Evolutionary conservation across 2,113 vertebrate genomes (phyloP).

Genomic region (Epinephelus fuscoguttatus): DNA sequence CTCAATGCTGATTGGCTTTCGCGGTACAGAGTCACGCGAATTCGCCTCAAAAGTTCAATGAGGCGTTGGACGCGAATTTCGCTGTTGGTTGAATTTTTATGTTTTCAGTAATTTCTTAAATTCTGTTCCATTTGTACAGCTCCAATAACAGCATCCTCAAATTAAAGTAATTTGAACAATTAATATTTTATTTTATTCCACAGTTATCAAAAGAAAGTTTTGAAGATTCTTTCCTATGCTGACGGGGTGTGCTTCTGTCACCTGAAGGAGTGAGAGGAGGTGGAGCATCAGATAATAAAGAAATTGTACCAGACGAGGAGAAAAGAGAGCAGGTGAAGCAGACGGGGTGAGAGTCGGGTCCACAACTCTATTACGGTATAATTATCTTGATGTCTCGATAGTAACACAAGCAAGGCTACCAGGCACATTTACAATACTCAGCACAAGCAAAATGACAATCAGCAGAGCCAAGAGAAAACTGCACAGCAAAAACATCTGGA

Average conservation of each 20-base stretch:
- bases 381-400: conserved; percentile 47
- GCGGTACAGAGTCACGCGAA: too few species aligned
- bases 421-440: background rate
- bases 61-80: too few species aligned
- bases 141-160: background rate
- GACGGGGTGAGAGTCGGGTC: conserved; percentile 16
- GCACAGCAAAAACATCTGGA: background rate
- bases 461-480: background rate
- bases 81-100: background rate
- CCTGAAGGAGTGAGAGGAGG: background rate
- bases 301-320: conserved; percentile 37
- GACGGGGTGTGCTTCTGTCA: background rate
- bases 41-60: too few species aligned
- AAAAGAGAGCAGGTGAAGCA: conserved; percentile 12
- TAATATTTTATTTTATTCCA: background rate
- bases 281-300: conserved; percentile 32
- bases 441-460: background rate
- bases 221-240: background rate
- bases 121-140: background rate
- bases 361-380: conserved; percentile 34
- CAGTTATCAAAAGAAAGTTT: background rate
- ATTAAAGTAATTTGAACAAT: background rate
- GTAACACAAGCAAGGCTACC: conserved; percentile 14
- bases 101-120: background rate
- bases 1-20: too few species aligned